phyloP scores from a whole-genome alignment of 2,888 invertebrate genomes.

The Geophilus truncorum region DNA sequence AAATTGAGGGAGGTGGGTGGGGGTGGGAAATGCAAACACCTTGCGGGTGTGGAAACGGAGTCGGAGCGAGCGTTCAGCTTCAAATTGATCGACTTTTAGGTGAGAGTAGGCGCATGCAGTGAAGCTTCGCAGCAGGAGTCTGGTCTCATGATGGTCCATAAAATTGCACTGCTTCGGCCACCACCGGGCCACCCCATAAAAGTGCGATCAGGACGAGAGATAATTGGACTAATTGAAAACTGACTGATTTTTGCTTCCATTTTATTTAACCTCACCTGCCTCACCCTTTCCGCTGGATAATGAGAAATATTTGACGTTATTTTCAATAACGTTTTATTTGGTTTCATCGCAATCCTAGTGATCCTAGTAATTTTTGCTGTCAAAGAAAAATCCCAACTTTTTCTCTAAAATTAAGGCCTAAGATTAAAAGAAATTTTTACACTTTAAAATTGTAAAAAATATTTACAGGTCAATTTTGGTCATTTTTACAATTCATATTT shows the following conservation, averaged over 20 bases:
- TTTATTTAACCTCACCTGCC: background rate
- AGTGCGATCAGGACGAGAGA: conserved; percentile 12
- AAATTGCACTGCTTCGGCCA: conserved; percentile 10
- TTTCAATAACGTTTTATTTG: no score
- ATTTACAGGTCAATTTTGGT: no score
- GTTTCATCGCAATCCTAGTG: no score
- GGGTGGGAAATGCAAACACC: background rate
- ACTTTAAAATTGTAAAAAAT: no score
- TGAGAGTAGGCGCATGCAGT: background rate
- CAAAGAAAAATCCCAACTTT: no score
- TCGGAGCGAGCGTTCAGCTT: background rate
- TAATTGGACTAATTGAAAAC: conserved; percentile 20
- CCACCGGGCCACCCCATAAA: conserved; percentile 3
- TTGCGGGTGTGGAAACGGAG: background rate
- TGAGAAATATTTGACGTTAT: no score
- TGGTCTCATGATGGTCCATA: conserved; percentile 20
- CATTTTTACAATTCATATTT: no score
- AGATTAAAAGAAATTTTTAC: no score
- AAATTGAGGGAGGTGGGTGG: no score
- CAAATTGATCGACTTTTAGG: conserved; percentile 20
- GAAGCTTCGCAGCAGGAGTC: conserved; percentile 5
- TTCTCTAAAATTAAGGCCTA: no score
- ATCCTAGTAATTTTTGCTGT: no score
- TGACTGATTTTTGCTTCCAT: conserved; percentile 14
- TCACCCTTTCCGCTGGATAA: no score